Conservation (phyloP, 2,888 invertebrate genomes). For the Dexiosoma caninum region DNA sequence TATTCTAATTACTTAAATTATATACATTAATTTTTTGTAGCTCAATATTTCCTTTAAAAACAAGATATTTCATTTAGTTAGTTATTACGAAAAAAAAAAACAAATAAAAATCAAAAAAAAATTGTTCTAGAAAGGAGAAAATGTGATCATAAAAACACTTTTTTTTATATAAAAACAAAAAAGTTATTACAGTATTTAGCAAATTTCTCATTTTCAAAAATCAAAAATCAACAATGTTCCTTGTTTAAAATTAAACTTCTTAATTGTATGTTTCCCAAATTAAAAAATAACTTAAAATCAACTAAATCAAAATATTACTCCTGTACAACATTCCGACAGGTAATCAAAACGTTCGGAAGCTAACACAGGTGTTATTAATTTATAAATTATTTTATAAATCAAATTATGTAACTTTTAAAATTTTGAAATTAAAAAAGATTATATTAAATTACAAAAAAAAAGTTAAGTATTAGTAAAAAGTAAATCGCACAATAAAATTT, state of each 20-base stretch:
- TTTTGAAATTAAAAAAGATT: slow-evolving; percentile 1
- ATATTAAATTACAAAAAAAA: neutral
- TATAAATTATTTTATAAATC: slow-evolving; percentile 26
- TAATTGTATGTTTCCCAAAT: neutral
- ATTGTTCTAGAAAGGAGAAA: neutral
- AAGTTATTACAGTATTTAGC: slow-evolving; percentile 20
- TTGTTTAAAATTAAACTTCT: slow-evolving; percentile 9
- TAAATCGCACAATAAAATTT: slow-evolving; percentile 42
- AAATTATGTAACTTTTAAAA: slow-evolving; percentile 6
- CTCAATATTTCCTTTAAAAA: neutral
- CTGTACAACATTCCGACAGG: too few species aligned
- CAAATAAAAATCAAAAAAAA: neutral
- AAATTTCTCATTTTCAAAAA: neutral
- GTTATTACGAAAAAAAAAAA: neutral
- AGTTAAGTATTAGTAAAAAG: slow-evolving; percentile 39
- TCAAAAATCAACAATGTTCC: slow-evolving; percentile 26
- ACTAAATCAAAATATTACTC: too few species aligned
- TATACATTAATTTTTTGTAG: neutral
- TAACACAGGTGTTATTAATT: neutral
- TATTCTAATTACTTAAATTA: neutral
- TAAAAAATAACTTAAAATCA: neutral
- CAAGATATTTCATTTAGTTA: neutral
- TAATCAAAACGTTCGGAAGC: neutral
- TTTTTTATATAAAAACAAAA: neutral
- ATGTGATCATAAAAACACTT: slow-evolving; percentile 18